These are phyloP conservation scores for Gobiocypris rarus DNA, from an alignment of 2,113 vertebrate species.

Conservation along the genomic window DNA sequence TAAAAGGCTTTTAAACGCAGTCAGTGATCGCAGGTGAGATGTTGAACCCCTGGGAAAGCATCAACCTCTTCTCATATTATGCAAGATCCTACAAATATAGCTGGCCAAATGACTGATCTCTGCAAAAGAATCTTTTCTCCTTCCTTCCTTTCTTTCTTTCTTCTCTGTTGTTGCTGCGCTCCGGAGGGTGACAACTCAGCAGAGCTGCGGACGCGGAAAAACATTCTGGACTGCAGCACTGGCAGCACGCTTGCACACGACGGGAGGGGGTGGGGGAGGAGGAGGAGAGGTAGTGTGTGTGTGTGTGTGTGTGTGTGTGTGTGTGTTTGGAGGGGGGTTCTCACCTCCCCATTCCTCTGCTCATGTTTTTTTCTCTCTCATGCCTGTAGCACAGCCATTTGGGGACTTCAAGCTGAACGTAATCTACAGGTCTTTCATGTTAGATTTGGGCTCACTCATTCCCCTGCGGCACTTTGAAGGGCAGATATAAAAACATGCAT, in stretches of 20 bases:
- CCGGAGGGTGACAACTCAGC: conserved; percentile 42
- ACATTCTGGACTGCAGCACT: conserved; percentile 61
- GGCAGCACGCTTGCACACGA: conserved; percentile 44
- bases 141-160: conserved; percentile 37
- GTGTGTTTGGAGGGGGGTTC: conserved; percentile 13
- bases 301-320: conserved; percentile 18
- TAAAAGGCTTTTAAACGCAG: conserved; percentile 9
- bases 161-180: conserved; percentile 16
- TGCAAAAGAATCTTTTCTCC: conserved; percentile 27
- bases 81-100: conserved; percentile 12
- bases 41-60: not conserved
- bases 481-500: not conserved
- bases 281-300: not conserved
- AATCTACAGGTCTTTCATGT: conserved; percentile 31
- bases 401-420: conserved; percentile 37
- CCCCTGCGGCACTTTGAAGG: conserved; percentile 36
- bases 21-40: not conserved
- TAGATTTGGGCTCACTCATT: conserved; percentile 13
- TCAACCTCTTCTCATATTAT: not conserved
- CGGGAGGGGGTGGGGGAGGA: conserved; percentile 43
- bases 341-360: conserved; percentile 26
- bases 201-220: conserved; percentile 49
- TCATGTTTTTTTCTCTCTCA: not conserved
- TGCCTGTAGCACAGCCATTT: conserved; percentile 44
- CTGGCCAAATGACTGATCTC: conserved; percentile 12